Conservation (phyloP, 1,140 invertebrate species). For the Sarcophaga peregrina region DNA sequence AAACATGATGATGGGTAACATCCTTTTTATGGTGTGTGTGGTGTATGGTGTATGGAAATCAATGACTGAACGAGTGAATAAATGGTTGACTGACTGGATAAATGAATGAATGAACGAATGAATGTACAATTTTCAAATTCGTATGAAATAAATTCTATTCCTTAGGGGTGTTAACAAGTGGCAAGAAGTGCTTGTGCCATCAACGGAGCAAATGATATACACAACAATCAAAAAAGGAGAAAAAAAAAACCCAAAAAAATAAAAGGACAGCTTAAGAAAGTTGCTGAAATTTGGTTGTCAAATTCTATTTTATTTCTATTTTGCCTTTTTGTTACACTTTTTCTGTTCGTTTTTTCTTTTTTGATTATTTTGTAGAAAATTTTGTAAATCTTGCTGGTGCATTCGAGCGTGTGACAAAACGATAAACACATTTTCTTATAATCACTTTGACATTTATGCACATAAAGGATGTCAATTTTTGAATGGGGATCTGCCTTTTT, state of each 20-base stretch:
- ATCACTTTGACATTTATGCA: slow-evolving; percentile 41
- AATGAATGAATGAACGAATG: slow-evolving; percentile 26
- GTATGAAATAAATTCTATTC: slow-evolving; percentile 4
- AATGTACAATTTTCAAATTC: background rate
- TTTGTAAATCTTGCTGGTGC: slow-evolving; percentile 13
- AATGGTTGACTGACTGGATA: background rate
- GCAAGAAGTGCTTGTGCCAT: background rate
- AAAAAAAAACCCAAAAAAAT: background rate
- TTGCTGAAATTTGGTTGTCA: slow-evolving; percentile 12
- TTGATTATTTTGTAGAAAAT: background rate
- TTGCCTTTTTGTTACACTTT: slow-evolving; percentile 6
- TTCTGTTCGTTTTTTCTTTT: too few relatives aligned
- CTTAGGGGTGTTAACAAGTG: background rate
- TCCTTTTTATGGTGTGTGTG: background rate
- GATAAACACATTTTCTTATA: slow-evolving; percentile 41
- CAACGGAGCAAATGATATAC: background rate
- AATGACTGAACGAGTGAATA: background rate
- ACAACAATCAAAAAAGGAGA: background rate
- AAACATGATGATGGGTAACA: background rate
- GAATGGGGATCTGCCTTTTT: slow-evolving; percentile 8
- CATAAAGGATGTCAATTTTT: slow-evolving; percentile 34
- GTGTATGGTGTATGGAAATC: slow-evolving; percentile 5
- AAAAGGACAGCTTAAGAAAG: slow-evolving; percentile 18
- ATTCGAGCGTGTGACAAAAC: slow-evolving; percentile 32
- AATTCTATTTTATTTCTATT: background rate